Evolutionary conservation across 2,113 vertebrate genomes (phyloP).

Genomic region (Eira barbara): DNA sequence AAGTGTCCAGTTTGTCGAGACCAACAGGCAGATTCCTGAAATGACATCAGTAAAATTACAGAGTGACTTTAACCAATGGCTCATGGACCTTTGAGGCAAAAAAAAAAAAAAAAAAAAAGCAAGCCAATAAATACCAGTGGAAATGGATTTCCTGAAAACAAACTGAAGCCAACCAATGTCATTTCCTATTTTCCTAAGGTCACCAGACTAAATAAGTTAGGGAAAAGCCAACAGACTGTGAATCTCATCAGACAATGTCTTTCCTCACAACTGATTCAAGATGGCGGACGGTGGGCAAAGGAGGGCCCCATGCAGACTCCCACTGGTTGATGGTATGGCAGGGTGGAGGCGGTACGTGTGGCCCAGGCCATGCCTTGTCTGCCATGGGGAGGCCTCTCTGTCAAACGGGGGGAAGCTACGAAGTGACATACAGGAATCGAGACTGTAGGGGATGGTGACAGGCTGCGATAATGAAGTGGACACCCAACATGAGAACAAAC

Average conservation of each 20-base stretch:
- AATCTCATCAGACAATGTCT: not conserved
- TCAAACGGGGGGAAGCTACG: not conserved
- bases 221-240: not conserved
- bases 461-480: not conserved
- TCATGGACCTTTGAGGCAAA: not conserved
- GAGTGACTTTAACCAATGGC: not conserved
- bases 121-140: not conserved
- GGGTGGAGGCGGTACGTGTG: accelerated
- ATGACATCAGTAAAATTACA: not conserved
- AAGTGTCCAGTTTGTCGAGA: not conserved
- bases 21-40: not conserved
- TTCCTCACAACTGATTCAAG: not conserved
- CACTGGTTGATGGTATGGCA: accelerated
- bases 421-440: not conserved
- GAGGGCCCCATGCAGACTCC: not conserved
- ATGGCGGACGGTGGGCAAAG: accelerated
- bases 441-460: not conserved
- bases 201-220: not conserved
- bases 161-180: not conserved
- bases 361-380: not conserved
- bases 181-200: not conserved
- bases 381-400: accelerated
- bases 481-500: no score
- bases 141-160: not conserved
- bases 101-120: not conserved